phyloP scores from a whole-genome alignment of 1,140 invertebrate species.

The Neuroterus valhalla region DNA sequence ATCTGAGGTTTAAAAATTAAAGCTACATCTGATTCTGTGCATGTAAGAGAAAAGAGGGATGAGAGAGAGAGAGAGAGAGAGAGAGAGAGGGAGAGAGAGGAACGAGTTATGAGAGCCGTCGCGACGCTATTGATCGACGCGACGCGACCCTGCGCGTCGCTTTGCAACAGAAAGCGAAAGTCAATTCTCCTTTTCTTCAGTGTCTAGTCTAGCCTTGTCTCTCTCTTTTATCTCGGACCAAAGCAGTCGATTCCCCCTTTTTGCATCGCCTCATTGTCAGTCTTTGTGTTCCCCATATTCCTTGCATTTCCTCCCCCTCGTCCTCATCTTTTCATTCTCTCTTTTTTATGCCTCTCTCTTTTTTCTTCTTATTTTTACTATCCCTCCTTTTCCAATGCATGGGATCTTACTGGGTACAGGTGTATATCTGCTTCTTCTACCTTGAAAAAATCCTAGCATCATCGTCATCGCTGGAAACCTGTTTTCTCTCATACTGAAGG shows the following conservation, averaged over 20 bases:
- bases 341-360: conserved; percentile 30
- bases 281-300: conserved; percentile 38
- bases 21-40: too few species aligned
- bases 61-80: conserved; percentile 32
- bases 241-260: conserved; percentile 33
- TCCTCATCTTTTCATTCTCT: conserved; percentile 41
- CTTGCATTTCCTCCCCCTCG: conserved; percentile 41
- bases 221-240: conserved; percentile 30
- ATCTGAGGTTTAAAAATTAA: too few species aligned
- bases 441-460: conserved; percentile 27
- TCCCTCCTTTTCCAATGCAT: conserved; percentile 45
- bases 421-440: conserved; percentile 24
- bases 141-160: conserved; percentile 60
- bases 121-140: conserved; percentile 70
- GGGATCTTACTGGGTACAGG: conserved; percentile 24
- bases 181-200: conserved; percentile 61
- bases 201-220: conserved; percentile 53
- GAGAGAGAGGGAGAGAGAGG: conserved; percentile 39
- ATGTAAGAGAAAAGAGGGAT: conserved; percentile 29
- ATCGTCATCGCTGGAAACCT: conserved; percentile 11
- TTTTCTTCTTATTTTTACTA: conserved; percentile 32
- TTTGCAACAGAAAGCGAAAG: conserved; percentile 67
- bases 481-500: conserved; percentile 21
- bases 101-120: conserved; percentile 44
- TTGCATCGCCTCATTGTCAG: background rate